Conservation (phyloP, 2,113 vertebrate species). For the Eolophus roseicapilla region DNA sequence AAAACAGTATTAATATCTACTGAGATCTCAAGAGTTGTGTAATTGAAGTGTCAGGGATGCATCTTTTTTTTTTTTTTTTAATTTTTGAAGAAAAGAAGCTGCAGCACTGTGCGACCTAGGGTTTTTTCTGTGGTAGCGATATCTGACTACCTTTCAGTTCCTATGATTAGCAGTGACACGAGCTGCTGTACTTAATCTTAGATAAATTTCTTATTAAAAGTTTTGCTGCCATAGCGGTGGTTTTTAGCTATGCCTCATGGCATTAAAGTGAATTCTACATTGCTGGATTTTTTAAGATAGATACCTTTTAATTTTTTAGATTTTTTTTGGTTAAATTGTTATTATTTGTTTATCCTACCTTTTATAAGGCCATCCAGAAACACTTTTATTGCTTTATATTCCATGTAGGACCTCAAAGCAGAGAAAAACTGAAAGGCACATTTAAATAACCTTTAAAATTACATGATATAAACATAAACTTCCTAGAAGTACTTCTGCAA, state of each 20-base stretch:
- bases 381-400: not conserved
- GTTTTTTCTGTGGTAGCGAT: not conserved
- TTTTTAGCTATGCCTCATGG: fast-evolving
- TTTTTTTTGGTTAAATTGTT: not conserved
- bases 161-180: not conserved
- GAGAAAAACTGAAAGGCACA: not conserved
- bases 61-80: not conserved
- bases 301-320: not conserved
- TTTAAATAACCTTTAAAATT: not conserved
- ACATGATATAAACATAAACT: not conserved
- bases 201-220: not conserved
- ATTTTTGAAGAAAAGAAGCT: not conserved
- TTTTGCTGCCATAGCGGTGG: not conserved
- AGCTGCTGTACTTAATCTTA: not conserved
- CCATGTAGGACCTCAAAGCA: not conserved
- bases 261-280: not conserved
- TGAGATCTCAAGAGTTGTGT: not conserved
- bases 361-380: not conserved
- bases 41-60: not conserved
- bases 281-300: not conserved
- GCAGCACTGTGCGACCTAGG: not conserved
- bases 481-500: not conserved
- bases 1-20: not conserved
- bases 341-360: not conserved
- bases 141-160: not conserved